phyloP scores from a whole-genome alignment of 2,888 invertebrate species.

The Acleris cristana region DNA sequence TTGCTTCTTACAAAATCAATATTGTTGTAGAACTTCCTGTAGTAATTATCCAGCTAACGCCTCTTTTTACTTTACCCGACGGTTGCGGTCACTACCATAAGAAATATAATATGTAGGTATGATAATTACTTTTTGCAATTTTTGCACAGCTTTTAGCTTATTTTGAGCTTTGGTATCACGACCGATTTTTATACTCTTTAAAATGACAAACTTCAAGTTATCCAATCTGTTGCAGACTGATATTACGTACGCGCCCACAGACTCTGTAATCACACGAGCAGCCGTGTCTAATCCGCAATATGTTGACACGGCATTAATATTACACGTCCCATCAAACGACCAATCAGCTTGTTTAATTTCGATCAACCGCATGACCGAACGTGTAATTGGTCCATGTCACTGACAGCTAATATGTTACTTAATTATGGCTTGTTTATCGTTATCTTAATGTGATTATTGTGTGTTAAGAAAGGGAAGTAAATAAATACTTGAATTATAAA shows the following conservation, averaged over 20 bases:
- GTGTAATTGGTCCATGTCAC: slow-evolving; percentile 58
- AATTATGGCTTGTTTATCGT: slow-evolving; percentile 5
- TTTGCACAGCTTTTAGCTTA: too few species aligned
- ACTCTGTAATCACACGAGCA: slow-evolving; percentile 20
- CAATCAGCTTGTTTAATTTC: slow-evolving; percentile 64
- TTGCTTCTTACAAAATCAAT: too few species aligned
- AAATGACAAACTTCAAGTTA: neutral
- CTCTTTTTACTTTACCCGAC: too few species aligned
- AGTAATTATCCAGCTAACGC: too few species aligned
- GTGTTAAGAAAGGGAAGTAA: neutral
- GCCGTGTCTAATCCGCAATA: slow-evolving; percentile 28
- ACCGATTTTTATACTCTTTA: too few species aligned
- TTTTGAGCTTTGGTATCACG: too few species aligned
- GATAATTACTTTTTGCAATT: too few species aligned
- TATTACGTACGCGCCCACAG: neutral
- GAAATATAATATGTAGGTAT: too few species aligned
- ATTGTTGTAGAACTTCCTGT: too few species aligned
- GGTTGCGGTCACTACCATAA: too few species aligned
- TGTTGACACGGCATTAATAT: slow-evolving; percentile 35
- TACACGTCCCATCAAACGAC: slow-evolving; percentile 50
- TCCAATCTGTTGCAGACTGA: neutral
- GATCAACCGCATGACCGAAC: slow-evolving; percentile 58
- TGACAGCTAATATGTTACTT: slow-evolving; percentile 46
- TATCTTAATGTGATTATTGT: neutral
- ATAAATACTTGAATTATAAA: too few species aligned